Conservation (phyloP, 2,888 invertebrate genomes). For the Eupithecia dodoneata region DNA sequence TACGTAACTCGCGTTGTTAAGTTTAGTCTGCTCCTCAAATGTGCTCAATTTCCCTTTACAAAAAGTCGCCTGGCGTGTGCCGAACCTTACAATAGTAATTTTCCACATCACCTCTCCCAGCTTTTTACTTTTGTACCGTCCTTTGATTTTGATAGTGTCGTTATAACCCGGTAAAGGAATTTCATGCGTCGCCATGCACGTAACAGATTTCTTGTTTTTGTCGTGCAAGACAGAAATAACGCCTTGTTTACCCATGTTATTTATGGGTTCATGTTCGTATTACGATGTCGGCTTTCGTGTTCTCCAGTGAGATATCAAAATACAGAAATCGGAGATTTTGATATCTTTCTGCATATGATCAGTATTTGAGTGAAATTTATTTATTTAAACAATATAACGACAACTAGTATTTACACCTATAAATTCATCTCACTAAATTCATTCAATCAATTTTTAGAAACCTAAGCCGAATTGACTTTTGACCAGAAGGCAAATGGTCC, state of each 20-base stretch:
- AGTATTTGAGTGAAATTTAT: too few relatives aligned
- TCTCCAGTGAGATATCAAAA: background rate
- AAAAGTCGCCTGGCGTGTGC: slow-evolving; percentile 31
- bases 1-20: too few relatives aligned
- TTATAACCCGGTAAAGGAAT: slow-evolving; percentile 48
- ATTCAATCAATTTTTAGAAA: too few relatives aligned
- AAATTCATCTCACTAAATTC: too few relatives aligned
- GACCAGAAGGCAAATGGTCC: too few relatives aligned
- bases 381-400: too few relatives aligned
- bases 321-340: background rate
- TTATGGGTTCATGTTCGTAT: background rate
- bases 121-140: slow-evolving; percentile 49
- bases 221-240: slow-evolving; percentile 22
- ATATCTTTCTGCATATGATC: background rate
- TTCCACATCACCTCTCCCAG: slow-evolving; percentile 46
- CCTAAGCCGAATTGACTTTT: too few relatives aligned
- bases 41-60: background rate
- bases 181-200: slow-evolving; percentile 48
- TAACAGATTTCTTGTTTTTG: slow-evolving; percentile 40
- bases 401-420: too few relatives aligned
- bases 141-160: slow-evolving; percentile 51
- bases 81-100: slow-evolving; percentile 44
- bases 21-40: too few relatives aligned
- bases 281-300: background rate
- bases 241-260: slow-evolving; percentile 3